Evolutionary conservation across 53 echinoderm and acorn worm genomes (phyloP).

Genomic region (Patiria pectinifera): DNA sequence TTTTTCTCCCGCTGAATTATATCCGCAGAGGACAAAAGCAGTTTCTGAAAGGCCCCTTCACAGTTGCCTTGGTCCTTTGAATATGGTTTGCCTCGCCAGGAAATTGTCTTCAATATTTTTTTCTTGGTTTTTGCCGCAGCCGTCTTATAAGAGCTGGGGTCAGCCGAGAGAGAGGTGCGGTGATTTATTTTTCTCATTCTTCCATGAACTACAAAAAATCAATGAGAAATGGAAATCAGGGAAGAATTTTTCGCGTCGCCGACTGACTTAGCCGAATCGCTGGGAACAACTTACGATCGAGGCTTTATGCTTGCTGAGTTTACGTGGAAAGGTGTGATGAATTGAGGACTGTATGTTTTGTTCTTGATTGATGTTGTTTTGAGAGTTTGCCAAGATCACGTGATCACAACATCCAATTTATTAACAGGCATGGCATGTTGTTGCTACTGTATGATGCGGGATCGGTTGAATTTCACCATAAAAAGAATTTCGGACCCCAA

Average conservation of each 20-base stretch:
- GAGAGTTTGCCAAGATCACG: no score
- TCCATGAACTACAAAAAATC: conserved; percentile 40
- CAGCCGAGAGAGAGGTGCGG: not conserved
- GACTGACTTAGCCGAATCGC: not conserved
- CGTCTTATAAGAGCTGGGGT: not conserved
- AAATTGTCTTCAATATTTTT: conserved; percentile 57
- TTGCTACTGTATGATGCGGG: no score
- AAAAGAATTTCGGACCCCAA: no score
- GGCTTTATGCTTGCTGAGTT: no score
- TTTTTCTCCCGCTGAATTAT: conserved; percentile 19
- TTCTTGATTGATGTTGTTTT: no score
- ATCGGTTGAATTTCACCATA: no score
- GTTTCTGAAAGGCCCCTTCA: conserved; percentile 42
- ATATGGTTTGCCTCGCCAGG: conserved; percentile 34
- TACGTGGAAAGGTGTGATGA: no score
- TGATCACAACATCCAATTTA: no score
- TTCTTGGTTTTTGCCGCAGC: conserved; percentile 9
- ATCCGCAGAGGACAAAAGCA: conserved; percentile 53
- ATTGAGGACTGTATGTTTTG: no score
- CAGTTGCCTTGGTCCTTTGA: conserved; percentile 60
- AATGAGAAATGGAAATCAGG: conserved; percentile 34
- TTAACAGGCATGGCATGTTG: no score
- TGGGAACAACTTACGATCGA: not conserved
- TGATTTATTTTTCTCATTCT: conserved; percentile 46
- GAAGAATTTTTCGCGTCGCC: not conserved